Conservation (phyloP, 1,140 invertebrate species). For the Thaumetopoea pityocampa region DNA sequence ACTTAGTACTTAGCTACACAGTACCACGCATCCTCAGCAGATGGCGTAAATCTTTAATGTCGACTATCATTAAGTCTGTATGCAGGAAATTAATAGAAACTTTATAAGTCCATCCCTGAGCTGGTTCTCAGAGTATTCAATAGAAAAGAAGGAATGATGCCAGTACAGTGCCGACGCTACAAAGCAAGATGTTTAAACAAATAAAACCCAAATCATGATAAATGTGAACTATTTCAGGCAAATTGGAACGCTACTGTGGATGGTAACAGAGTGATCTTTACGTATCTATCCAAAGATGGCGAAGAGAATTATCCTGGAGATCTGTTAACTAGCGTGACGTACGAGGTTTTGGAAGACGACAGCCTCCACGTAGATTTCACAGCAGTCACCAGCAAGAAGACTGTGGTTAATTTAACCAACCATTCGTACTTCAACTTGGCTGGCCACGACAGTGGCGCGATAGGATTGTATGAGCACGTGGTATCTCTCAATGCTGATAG, state of each 20-base stretch:
- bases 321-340: constrained; percentile 81
- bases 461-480: constrained; percentile 83
- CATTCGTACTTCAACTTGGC: constrained; percentile 96
- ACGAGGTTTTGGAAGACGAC: constrained; percentile 84
- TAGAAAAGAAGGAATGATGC: too few species aligned
- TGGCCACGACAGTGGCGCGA: constrained; percentile 80
- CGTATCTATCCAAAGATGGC: constrained; percentile 84
- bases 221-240: constrained; percentile 28
- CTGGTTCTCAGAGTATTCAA: too few species aligned
- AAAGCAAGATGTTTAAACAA: too few species aligned
- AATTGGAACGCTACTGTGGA: constrained; percentile 71
- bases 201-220: too few species aligned
- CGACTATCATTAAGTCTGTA: too few species aligned
- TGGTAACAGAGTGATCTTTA: constrained; percentile 78
- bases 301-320: constrained; percentile 94
- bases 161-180: too few species aligned
- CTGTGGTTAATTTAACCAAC: constrained; percentile 93
- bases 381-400: constrained; percentile 85
- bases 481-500: constrained; percentile 85
- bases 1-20: too few species aligned
- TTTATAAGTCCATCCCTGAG: too few species aligned
- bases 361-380: constrained; percentile 83
- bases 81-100: too few species aligned
- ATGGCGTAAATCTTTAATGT: too few species aligned
- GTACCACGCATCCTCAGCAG: too few species aligned